Evolutionary conservation across 2,888 invertebrate genomes (phyloP), one percentile per base, ranked within the genome.

Genomic region (Teinopalpus imperialis): DNA sequence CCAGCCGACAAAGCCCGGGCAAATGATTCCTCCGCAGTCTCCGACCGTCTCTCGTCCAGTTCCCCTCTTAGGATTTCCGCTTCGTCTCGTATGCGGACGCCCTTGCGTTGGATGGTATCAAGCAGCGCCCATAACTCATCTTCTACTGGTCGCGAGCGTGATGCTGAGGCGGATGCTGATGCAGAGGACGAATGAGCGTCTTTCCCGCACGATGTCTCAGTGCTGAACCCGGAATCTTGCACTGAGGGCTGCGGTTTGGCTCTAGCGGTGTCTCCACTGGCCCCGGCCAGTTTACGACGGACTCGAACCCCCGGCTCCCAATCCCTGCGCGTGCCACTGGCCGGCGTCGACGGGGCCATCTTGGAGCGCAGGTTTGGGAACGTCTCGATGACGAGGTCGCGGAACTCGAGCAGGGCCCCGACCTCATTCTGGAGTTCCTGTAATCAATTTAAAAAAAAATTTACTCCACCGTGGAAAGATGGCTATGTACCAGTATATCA

Each of bases 311-410:
- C 95, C 0, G 95, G 95, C 77, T 95, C 95, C 94, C 95, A 95
- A 74, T 95, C 94, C 45, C 93, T 88, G 49, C 85, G 81, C 66
- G 86, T 66, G 60, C 75, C 82, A 63, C 81, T 69, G 76, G 83
- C 74, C 52, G 88, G 89, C 74, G 88, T 86, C 68, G 92, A 90
- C 63, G 93, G 91, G 71, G 93, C 93, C 93, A 96, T 93, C 91
- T 96, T 96, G 75, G 93, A 93, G 77, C 95, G 94, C 79, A 96
- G 92, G 90, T 96, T 95, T 68, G 96, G 96, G 90, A 96, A 96
- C 73, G 96, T 95, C 92, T 96, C 96, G 92, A 96, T 95, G 91
- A 96, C 96, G 92, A 96, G 93, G 89, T 96, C 96, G 88, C 96
- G 94, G 86, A 96, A 96, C 90, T 96, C 95, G 86, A 96, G 92